phyloP scores from a whole-genome alignment of 2,888 invertebrate species.

The Marronus borbonicus region DNA sequence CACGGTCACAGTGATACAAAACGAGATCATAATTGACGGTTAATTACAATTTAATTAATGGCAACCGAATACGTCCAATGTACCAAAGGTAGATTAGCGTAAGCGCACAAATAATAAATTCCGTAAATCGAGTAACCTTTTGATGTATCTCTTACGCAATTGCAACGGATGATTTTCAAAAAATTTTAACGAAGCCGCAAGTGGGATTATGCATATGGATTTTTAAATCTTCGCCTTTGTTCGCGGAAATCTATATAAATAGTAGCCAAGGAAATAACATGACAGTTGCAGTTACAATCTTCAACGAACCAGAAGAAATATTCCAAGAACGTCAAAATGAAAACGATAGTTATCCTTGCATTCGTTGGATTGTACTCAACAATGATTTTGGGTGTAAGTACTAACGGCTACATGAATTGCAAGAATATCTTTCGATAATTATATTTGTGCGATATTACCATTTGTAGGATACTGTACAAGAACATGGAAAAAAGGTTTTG shows the following conservation, averaged over 20 bases:
- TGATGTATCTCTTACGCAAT: slow-evolving; percentile 20
- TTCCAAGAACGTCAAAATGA: slow-evolving; percentile 36
- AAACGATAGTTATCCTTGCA: slow-evolving; percentile 37
- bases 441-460: background rate
- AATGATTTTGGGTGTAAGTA: slow-evolving; percentile 13
- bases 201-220: background rate
- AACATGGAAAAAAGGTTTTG: slow-evolving; percentile 46
- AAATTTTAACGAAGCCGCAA: slow-evolving; percentile 18
- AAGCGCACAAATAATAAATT: background rate
- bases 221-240: slow-evolving; percentile 19
- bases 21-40: slow-evolving; percentile 16
- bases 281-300: background rate
- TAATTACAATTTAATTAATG: slow-evolving; percentile 4
- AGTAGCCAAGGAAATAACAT: background rate
- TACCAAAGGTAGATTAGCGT: slow-evolving; percentile 3
- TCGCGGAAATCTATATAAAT: background rate
- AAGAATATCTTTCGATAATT: background rate
- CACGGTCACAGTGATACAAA: slow-evolving; percentile 19
- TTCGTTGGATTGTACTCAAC: slow-evolving; percentile 14
- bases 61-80: background rate
- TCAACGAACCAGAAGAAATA: slow-evolving; percentile 5
- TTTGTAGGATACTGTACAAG: slow-evolving; percentile 30
- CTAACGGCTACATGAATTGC: background rate
- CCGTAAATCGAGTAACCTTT: slow-evolving; percentile 12
- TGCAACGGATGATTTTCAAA: slow-evolving; percentile 7